These are phyloP conservation scores for Empis stercorea DNA, from an alignment of 2,888 invertebrate genomes.

Conservation along the genomic window DNA sequence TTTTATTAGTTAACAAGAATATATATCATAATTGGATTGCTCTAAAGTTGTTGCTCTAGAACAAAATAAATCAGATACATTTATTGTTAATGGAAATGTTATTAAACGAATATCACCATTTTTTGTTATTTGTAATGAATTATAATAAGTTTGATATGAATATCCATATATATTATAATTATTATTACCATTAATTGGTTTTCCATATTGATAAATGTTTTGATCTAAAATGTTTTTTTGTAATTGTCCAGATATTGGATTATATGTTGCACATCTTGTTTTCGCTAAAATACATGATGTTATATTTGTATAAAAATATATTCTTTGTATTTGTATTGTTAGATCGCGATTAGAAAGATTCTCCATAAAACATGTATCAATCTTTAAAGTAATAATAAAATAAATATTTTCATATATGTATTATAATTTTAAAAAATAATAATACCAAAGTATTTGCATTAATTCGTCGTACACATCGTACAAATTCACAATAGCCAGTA, in stretches of 20 bases:
- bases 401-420: not conserved
- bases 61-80: conserved; percentile 43
- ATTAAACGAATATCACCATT: conserved; percentile 43
- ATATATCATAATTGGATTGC: conserved; percentile 31
- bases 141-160: conserved; percentile 17
- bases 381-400: conserved; percentile 13
- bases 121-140: conserved; percentile 44
- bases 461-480: conserved; percentile 42
- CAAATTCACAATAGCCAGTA: conserved; percentile 48
- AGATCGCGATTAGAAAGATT: conserved; percentile 17
- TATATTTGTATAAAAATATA: conserved; percentile 44
- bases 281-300: conserved; percentile 53
- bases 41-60: conserved; percentile 39
- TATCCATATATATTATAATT: not conserved
- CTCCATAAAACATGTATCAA: conserved; percentile 18
- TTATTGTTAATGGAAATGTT: conserved; percentile 40
- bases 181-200: conserved; percentile 10
- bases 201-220: conserved; percentile 24
- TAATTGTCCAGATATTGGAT: conserved; percentile 51
- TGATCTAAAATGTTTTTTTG: conserved; percentile 38
- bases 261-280: conserved; percentile 46
- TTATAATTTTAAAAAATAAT: not conserved
- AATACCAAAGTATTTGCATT: conserved; percentile 44
- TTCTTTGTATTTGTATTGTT: conserved; percentile 14
- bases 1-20: conserved; percentile 17